These are phyloP conservation scores for Chondrosia reniformis DNA, from an alignment of 37 sponge, comb jelly and placozoan genomes.

Conservation along the genomic window DNA sequence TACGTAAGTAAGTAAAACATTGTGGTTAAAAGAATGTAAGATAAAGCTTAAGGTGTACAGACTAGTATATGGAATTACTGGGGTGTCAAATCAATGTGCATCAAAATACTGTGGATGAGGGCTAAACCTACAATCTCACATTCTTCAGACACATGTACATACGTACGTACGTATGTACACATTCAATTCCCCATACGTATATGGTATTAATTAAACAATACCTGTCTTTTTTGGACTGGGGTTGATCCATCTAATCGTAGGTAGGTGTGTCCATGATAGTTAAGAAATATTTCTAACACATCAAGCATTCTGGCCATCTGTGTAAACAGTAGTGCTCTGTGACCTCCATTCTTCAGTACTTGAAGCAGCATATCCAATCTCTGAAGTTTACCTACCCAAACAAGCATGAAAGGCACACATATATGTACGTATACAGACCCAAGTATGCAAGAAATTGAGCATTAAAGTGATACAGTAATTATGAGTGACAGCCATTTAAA, in stretches of 20 bases:
- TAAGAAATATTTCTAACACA: slow-evolving; percentile 93
- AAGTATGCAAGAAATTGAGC: background rate
- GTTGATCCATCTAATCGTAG: slow-evolving; percentile 95
- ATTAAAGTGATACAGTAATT: background rate
- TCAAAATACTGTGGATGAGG: too few relatives aligned
- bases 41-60: too few relatives aligned
- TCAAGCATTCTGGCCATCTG: slow-evolving; percentile 99
- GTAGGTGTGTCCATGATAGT: slow-evolving; percentile 96
- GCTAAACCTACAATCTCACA: background rate
- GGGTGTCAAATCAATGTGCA: too few relatives aligned
- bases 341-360: slow-evolving; percentile 60
- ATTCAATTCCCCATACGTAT: too few relatives aligned
- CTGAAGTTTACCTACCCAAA: slow-evolving; percentile 84
- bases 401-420: background rate
- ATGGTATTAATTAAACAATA: too few relatives aligned
- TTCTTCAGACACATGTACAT: background rate
- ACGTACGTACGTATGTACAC: background rate
- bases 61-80: too few relatives aligned
- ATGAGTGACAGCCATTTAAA: too few relatives aligned
- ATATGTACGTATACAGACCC: background rate
- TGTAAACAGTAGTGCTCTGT: slow-evolving; percentile 94
- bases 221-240: slow-evolving; percentile 82
- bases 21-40: too few relatives aligned
- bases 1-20: too few relatives aligned
- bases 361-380: slow-evolving; percentile 72